A percentile compares a stretch with the other conserved stretches of the same genome.
Evolutionary conservation across 2,888 invertebrate species (phyloP).

Genomic region (Trissolcus brochymenae): DNA sequence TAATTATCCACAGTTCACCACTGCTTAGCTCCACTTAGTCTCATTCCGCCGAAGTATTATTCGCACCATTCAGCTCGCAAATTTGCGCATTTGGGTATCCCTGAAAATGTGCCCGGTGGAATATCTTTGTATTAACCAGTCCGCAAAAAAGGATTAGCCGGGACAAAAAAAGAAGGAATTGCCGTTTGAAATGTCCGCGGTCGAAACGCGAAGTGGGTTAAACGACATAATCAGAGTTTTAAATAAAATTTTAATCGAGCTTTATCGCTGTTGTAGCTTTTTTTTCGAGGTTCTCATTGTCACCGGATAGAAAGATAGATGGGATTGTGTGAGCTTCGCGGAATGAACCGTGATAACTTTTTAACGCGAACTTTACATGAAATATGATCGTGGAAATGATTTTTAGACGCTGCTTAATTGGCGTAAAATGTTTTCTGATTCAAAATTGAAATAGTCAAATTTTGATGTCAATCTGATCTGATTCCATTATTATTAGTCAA

Average conservation of each 20-base stretch:
- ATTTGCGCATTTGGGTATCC: background rate
- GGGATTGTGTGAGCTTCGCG: slow-evolving; percentile 6
- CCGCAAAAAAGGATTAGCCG: slow-evolving; percentile 3
- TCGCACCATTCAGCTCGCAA: slow-evolving; percentile 7
- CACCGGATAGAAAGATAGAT: slow-evolving; percentile 13
- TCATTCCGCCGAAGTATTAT: slow-evolving; percentile 16
- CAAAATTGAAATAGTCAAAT: no score
- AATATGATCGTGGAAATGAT: slow-evolving; percentile 31
- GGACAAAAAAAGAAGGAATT: background rate
- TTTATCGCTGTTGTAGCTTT: slow-evolving; percentile 26
- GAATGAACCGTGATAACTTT: slow-evolving; percentile 43
- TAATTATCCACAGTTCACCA: slow-evolving; percentile 44
- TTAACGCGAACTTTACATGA: slow-evolving; percentile 35
- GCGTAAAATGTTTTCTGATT: no score
- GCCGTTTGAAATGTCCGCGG: background rate
- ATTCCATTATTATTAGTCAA: no score
- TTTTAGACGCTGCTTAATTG: slow-evolving; percentile 6
- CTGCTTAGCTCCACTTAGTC: slow-evolving; percentile 40
- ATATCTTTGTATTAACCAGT: background rate
- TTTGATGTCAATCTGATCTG: no score
- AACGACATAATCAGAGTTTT: slow-evolving; percentile 43
- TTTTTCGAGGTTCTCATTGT: slow-evolving; percentile 30
- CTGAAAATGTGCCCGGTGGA: background rate
- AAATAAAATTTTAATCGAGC: slow-evolving; percentile 46
- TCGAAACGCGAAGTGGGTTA: slow-evolving; percentile 3